A percentile compares a stretch with the other conserved stretches of the same genome.
These are phyloP conservation scores for Cylindroiulus punctatus DNA, from an alignment of 2,888 invertebrate species.

Conservation along the genomic window DNA sequence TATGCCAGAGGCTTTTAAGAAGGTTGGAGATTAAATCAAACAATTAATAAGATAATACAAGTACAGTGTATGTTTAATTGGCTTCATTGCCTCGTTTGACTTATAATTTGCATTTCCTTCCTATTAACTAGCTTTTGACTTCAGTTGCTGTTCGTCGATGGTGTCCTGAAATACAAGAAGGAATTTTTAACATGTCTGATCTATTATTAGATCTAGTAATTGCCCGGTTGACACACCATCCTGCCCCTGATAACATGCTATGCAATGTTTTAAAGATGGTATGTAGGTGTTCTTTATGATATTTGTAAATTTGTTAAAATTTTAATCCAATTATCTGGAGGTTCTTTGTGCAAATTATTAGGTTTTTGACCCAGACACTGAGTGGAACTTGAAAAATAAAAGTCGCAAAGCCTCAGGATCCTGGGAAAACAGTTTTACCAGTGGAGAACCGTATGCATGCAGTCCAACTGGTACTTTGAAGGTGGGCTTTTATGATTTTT, in stretches of 20 bases:
- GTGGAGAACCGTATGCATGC: slow-evolving; percentile 61
- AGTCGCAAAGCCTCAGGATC: slow-evolving; percentile 55
- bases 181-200: slow-evolving; percentile 68
- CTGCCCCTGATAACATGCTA: slow-evolving; percentile 65
- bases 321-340: background rate
- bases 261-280: slow-evolving; percentile 65
- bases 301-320: background rate
- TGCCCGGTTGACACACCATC: slow-evolving; percentile 65
- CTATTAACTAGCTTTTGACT: slow-evolving; percentile 64
- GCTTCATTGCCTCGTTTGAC: slow-evolving; percentile 26
- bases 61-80: too few species aligned
- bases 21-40: slow-evolving; percentile 62
- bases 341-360: slow-evolving; percentile 59
- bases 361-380: slow-evolving; percentile 67
- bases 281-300: slow-evolving; percentile 55
- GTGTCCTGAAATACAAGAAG: slow-evolving; percentile 68
- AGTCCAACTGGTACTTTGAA: slow-evolving; percentile 59
- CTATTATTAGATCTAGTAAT: slow-evolving; percentile 67
- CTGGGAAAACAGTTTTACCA: slow-evolving; percentile 65
- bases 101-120: slow-evolving; percentile 43
- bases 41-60: background rate
- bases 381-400: slow-evolving; percentile 68
- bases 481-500: slow-evolving; percentile 52
- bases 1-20: slow-evolving; percentile 68
- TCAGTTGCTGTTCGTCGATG: slow-evolving; percentile 67